phyloP scores from a whole-genome alignment of 2,113 vertebrate species.

The Pristiophorus japonicus region DNA sequence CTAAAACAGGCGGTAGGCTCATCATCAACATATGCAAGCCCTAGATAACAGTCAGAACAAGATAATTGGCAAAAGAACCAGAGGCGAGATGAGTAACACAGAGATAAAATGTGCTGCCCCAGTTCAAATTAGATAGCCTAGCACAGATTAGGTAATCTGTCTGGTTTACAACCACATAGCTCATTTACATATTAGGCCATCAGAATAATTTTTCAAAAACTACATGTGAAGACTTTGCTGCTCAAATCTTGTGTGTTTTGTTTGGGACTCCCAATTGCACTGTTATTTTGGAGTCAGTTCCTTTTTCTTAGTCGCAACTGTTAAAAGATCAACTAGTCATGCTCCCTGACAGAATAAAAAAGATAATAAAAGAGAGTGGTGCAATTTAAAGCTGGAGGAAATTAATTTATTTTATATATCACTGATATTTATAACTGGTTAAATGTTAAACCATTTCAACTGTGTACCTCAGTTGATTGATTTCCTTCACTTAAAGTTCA shows the following conservation, averaged over 20 bases:
- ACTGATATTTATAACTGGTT: background rate
- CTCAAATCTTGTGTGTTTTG: background rate
- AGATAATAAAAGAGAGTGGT: background rate
- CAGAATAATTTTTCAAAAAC: background rate
- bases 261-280: background rate
- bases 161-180: background rate
- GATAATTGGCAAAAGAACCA: too few species aligned
- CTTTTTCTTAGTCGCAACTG: background rate
- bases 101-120: too few species aligned
- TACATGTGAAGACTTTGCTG: background rate
- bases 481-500: conserved; percentile 5
- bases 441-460: background rate
- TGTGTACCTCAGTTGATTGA: background rate
- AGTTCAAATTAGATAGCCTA: background rate
- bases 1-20: too few species aligned
- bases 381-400: background rate
- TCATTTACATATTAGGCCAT: background rate
- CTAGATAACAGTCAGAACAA: background rate
- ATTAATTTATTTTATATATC: background rate
- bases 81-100: too few species aligned
- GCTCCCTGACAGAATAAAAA: background rate
- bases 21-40: background rate
- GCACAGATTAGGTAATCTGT: background rate
- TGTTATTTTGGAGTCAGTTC: background rate
- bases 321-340: background rate